Conservation (phyloP, 2,113 vertebrate species). For the Delphinapterus leucas region DNA sequence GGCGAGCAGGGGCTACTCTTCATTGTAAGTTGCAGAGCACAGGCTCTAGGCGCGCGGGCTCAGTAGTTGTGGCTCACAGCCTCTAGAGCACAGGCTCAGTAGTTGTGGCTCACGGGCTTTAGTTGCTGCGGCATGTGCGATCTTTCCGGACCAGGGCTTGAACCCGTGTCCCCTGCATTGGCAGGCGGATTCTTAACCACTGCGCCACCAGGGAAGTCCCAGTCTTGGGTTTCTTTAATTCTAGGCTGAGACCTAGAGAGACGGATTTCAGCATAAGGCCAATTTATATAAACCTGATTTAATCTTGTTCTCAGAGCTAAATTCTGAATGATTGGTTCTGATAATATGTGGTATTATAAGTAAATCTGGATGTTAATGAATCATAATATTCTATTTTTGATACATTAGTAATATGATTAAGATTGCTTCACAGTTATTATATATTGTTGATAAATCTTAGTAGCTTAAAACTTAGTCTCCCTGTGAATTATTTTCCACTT, state of each 20-base stretch:
- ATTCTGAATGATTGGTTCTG: background rate
- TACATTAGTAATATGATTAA: background rate
- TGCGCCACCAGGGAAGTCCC: too few species aligned
- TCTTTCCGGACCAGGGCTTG: too few species aligned
- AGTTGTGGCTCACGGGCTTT: too few species aligned
- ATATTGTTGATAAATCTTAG: background rate
- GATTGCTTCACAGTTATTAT: background rate
- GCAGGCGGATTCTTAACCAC: too few species aligned
- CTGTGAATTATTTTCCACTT: background rate
- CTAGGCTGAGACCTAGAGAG: background rate
- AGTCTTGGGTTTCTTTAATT: background rate
- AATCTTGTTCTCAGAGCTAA: background rate
- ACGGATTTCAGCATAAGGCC: background rate
- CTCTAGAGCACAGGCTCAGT: too few species aligned
- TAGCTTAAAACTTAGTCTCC: background rate
- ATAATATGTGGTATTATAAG: background rate
- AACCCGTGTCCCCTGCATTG: too few species aligned
- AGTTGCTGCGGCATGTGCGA: too few species aligned
- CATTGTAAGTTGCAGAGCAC: too few species aligned
- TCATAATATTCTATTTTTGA: background rate
- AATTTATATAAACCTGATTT: background rate
- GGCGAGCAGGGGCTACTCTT: too few species aligned
- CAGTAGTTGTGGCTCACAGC: too few species aligned
- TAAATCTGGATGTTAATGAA: background rate
- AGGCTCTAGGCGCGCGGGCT: too few species aligned